These are phyloP conservation scores for Myiagra hebetior DNA, from an alignment of 2,113 vertebrate genomes.

Conservation along the genomic window DNA sequence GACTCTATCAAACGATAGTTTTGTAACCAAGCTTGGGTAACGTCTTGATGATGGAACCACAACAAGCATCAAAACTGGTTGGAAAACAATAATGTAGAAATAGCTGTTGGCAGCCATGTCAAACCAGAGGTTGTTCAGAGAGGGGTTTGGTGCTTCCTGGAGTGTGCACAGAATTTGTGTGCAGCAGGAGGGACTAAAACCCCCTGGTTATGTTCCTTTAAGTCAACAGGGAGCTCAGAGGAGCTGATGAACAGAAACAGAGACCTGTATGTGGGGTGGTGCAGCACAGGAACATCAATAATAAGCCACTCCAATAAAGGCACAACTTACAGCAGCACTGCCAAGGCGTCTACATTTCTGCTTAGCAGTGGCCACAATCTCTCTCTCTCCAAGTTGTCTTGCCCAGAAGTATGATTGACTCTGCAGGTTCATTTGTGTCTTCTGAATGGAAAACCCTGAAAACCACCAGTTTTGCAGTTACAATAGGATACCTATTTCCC, in stretches of 20 bases:
- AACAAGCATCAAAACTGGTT: not conserved
- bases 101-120: not conserved
- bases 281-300: no score
- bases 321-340: fast-evolving
- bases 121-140: not conserved
- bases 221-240: not conserved
- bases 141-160: not conserved
- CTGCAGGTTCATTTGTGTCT: not conserved
- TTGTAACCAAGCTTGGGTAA: not conserved
- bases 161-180: not conserved
- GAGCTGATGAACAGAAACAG: not conserved
- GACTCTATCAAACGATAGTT: not conserved
- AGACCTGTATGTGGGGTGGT: no score
- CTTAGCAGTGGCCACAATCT: fast-evolving
- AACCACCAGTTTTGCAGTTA: not conserved
- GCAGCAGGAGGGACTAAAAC: not conserved
- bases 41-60: not conserved
- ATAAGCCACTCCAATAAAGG: not conserved
- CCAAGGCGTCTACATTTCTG: not conserved
- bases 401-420: not conserved
- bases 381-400: not conserved
- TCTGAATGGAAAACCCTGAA: not conserved
- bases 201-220: fast-evolving
- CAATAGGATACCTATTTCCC: not conserved
- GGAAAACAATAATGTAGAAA: not conserved